A percentile compares a stretch with the other conserved stretches of the same genome.
Conservation (phyloP, 2,113 vertebrate species). For the Numida meleagris region DNA sequence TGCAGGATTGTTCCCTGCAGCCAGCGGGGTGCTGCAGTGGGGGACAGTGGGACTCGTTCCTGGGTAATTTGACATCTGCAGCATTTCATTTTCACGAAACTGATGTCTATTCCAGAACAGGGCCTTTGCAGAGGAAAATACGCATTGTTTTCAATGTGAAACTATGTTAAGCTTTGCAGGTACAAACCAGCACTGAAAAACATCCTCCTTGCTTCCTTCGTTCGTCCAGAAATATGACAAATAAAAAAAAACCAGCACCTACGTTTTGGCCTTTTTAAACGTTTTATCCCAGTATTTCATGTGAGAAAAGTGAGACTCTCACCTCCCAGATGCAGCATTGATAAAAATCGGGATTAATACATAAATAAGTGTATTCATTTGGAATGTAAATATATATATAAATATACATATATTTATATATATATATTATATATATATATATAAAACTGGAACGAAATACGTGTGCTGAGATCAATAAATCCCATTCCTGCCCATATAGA, state of each 20-base stretch:
- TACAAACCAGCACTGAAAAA: background rate
- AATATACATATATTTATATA: too few relatives aligned
- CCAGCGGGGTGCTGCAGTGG: accelerated
- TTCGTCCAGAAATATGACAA: background rate
- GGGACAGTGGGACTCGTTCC: background rate
- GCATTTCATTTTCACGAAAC: background rate
- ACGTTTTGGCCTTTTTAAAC: background rate
- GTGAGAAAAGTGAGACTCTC: background rate
- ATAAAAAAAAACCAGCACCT: background rate
- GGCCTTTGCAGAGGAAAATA: accelerated
- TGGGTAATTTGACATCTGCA: background rate
- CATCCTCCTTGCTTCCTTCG: background rate
- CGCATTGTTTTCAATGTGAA: background rate
- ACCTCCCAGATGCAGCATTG: background rate
- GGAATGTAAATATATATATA: too few relatives aligned
- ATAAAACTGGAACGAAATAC: background rate
- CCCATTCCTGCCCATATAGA: too few relatives aligned
- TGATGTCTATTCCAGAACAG: background rate
- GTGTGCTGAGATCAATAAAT: too few relatives aligned
- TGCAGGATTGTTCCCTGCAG: background rate
- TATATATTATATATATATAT: too few relatives aligned
- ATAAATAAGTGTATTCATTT: background rate
- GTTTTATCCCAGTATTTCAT: background rate
- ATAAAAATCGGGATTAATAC: background rate
- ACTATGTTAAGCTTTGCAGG: background rate